Percentiles rank a stretch among this genome's conserved stretches.
Conservation (phyloP, 2,888 invertebrate genomes). For the Cylloceria caligata region DNA sequence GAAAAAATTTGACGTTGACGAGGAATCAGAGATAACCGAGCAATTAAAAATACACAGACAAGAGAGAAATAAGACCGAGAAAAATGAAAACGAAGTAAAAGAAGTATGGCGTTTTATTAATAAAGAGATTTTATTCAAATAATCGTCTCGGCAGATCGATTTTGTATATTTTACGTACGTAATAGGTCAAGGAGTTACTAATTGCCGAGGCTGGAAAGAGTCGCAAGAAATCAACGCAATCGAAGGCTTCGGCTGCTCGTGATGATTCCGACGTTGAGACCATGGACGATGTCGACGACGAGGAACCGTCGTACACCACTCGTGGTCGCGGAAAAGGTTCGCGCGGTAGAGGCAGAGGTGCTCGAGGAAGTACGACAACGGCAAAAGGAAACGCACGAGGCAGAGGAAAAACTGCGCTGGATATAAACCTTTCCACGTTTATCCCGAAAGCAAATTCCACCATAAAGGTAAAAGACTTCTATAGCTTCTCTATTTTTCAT, state of each 20-base stretch:
- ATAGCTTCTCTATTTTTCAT: background rate
- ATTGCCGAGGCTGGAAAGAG: background rate
- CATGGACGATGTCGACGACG: background rate
- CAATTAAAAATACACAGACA: slow-evolving; percentile 49
- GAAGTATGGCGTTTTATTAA: no score
- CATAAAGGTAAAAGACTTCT: slow-evolving; percentile 13
- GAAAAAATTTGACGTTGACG: slow-evolving; percentile 72
- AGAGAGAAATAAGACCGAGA: slow-evolving; percentile 23
- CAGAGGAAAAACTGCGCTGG: slow-evolving; percentile 34
- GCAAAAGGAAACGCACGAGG: slow-evolving; percentile 43
- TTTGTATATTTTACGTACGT: background rate
- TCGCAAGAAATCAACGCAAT: background rate
- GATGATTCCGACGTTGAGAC: background rate
- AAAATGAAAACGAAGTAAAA: slow-evolving; percentile 34
- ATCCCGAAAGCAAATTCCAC: slow-evolving; percentile 23
- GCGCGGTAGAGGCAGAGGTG: slow-evolving; percentile 50
- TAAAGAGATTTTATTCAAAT: background rate
- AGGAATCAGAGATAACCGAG: slow-evolving; percentile 49
- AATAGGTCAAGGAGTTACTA: background rate
- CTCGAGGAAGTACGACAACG: slow-evolving; percentile 34
- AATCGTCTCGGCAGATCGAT: background rate
- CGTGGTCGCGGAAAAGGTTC: slow-evolving; percentile 54
- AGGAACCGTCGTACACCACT: background rate
- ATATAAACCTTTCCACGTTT: slow-evolving; percentile 2
- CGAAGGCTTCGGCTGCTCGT: background rate